phyloP scores from a whole-genome alignment of 2,888 invertebrate genomes.

The Cotesia congregata region DNA sequence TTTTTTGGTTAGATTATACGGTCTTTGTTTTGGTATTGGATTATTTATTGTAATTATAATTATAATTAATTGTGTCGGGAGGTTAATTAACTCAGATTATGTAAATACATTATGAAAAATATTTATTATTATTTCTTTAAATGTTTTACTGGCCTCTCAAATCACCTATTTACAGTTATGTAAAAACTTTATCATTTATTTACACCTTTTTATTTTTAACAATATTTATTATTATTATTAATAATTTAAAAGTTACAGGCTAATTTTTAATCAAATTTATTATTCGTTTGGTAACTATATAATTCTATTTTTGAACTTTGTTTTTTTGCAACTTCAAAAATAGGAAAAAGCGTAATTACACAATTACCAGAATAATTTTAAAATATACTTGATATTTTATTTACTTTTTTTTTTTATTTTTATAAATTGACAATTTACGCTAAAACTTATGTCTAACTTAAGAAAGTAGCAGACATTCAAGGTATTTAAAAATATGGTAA shows the following conservation, averaged over 20 bases:
- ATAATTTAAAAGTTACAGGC: not conserved
- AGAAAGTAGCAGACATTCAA: no score
- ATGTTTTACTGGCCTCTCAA: conserved; percentile 60
- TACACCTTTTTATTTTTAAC: conserved; percentile 16
- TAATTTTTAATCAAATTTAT: not conserved
- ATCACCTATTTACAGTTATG: conserved; percentile 48
- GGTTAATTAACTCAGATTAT: not conserved
- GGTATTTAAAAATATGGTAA: no score
- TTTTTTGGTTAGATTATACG: not conserved
- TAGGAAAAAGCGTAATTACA: not conserved
- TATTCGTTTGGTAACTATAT: not conserved
- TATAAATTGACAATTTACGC: no score
- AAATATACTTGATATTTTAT: not conserved
- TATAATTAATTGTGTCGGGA: not conserved
- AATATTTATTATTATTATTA: not conserved
- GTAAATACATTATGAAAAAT: conserved; percentile 31
- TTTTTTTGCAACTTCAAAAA: not conserved
- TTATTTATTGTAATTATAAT: not conserved
- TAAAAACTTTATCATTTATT: conserved; percentile 12
- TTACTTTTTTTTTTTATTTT: no score
- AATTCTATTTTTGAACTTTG: not conserved
- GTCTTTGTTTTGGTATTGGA: no score
- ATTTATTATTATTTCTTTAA: conserved; percentile 29
- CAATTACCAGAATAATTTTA: conserved; percentile 3
- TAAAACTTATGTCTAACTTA: no score